Conservation (phyloP, 2,113 vertebrate species). For the Psittacula cyanocephala region DNA sequence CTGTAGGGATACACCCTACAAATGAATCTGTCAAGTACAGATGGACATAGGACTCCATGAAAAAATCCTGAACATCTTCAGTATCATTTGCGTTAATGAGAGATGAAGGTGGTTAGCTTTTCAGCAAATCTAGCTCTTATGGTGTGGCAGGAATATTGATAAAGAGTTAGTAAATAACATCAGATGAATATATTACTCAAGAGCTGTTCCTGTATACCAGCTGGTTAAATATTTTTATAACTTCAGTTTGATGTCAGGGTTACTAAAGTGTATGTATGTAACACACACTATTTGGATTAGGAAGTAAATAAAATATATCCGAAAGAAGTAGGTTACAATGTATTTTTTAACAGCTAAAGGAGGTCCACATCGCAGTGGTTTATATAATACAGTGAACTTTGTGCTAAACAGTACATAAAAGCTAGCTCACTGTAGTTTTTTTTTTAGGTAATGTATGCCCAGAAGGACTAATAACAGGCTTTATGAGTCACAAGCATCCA, state of each 20-base stretch:
- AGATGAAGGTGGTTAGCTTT: background rate
- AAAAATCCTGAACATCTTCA: background rate
- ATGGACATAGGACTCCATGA: background rate
- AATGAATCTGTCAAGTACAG: background rate
- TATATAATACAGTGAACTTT: constrained; percentile 31
- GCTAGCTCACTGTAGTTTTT: background rate
- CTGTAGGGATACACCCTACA: background rate
- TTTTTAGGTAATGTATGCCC: constrained; percentile 9
- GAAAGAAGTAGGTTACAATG: background rate
- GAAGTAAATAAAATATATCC: background rate
- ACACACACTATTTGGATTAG: background rate
- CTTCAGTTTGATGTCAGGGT: background rate
- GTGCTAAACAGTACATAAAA: constrained; percentile 30
- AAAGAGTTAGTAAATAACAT: background rate
- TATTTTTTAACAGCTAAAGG: background rate
- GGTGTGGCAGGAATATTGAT: background rate
- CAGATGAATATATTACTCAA: background rate
- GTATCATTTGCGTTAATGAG: background rate
- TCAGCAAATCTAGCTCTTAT: background rate
- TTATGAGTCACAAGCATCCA: constrained; percentile 58
- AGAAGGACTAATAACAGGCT: constrained; percentile 55
- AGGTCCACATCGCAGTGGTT: background rate
- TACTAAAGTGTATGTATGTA: background rate
- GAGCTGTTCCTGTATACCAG: background rate
- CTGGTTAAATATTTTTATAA: background rate